Evolutionary conservation across 1,140 invertebrate species (phyloP).

Genomic region (Drosophila ohnishii): DNA sequence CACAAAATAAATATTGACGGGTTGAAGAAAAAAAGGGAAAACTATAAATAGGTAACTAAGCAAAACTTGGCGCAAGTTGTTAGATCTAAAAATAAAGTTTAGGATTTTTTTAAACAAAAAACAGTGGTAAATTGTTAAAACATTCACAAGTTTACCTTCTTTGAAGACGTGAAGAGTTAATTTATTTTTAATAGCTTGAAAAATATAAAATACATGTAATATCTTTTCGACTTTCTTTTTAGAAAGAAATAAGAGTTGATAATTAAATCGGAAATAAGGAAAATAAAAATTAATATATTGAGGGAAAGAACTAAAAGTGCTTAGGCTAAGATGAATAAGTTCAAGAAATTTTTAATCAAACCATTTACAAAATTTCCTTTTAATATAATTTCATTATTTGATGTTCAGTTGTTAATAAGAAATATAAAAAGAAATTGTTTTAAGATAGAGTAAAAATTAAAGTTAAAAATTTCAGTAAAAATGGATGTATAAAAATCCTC

Average conservation of each 20-base stretch:
- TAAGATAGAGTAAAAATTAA: neutral
- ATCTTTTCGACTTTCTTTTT: too few relatives aligned
- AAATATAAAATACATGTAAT: too few relatives aligned
- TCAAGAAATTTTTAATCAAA: neutral
- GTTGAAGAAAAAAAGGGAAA: neutral
- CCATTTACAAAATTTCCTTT: neutral
- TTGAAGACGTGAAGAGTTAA: too few relatives aligned
- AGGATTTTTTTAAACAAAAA: neutral
- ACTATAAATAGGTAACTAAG: neutral
- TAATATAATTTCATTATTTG: neutral
- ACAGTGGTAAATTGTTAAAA: too few relatives aligned
- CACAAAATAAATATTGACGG: slow-evolving; percentile 5
- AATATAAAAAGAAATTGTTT: neutral
- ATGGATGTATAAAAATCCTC: neutral
- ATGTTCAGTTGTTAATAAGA: neutral
- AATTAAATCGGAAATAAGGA: too few relatives aligned
- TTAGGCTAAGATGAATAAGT: neutral
- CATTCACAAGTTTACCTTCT: too few relatives aligned
- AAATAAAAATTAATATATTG: neutral
- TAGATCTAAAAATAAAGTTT: neutral
- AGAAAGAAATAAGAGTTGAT: too few relatives aligned
- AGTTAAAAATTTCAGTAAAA: too few relatives aligned
- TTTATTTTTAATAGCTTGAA: too few relatives aligned
- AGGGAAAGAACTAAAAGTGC: neutral
- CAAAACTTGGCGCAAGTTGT: neutral